phyloP scores from a whole-genome alignment of 2,888 invertebrate genomes.

The Sesia apiformis region DNA sequence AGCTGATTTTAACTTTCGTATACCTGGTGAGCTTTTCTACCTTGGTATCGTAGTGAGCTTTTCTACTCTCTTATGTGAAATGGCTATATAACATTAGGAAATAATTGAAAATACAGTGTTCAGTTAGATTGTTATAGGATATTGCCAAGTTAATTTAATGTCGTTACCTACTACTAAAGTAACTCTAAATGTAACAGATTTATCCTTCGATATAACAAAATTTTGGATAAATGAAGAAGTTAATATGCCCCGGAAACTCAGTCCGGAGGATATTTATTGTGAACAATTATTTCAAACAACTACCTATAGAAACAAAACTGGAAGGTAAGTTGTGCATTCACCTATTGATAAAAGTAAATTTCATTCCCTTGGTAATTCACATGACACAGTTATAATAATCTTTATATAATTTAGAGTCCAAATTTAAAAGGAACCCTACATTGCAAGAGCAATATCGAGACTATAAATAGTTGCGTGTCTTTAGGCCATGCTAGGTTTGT shows the following conservation, averaged over 20 bases:
- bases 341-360: constrained; percentile 4
- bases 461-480: background rate
- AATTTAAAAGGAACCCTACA: background rate
- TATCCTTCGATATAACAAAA: background rate
- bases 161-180: background rate
- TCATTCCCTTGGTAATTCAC: constrained; percentile 8
- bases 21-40: constrained; percentile 7
- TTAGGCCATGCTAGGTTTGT: background rate
- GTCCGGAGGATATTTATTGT: constrained; percentile 6
- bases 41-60: constrained; percentile 7
- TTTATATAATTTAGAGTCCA: constrained; percentile 8
- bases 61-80: constrained; percentile 3
- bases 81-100: constrained; percentile 4
- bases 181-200: background rate
- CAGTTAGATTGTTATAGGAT: constrained; percentile 8
- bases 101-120: constrained; percentile 3
- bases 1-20: constrained; percentile 7
- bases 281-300: constrained; percentile 6
- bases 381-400: constrained; percentile 9
- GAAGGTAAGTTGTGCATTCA: constrained; percentile 4
- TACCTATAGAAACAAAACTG: constrained; percentile 1
- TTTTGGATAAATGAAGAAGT: constrained; percentile 8
- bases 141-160: background rate
- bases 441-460: background rate
- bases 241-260: background rate